Percentiles rank a stretch among this genome's conserved stretches.
These are phyloP conservation scores for Rhagium mordax DNA, from an alignment of 2,888 invertebrate species.

Conservation along the genomic window DNA sequence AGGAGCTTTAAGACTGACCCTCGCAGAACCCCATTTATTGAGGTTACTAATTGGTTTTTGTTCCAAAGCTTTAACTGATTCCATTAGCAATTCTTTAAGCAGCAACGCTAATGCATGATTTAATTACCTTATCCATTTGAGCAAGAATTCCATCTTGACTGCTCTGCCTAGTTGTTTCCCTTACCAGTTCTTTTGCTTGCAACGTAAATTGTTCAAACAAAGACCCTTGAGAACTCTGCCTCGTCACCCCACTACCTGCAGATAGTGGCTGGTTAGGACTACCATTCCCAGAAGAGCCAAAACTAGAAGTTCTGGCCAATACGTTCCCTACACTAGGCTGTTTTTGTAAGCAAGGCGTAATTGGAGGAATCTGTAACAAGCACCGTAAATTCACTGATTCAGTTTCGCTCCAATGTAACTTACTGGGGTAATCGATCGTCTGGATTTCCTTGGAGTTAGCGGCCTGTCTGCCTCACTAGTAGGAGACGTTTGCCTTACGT, in stretches of 20 bases:
- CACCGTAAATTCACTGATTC: neutral
- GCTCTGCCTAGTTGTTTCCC: slow-evolving; percentile 90
- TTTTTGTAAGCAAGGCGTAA: slow-evolving; percentile 73
- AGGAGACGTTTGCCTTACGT: slow-evolving; percentile 71
- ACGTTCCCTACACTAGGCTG: slow-evolving; percentile 77
- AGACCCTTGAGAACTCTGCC: slow-evolving; percentile 88
- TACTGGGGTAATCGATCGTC: slow-evolving; percentile 70
- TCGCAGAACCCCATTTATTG: too few species aligned
- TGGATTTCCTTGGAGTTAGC: slow-evolving; percentile 70
- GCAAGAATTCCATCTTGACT: slow-evolving; percentile 91
- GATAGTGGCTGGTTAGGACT: slow-evolving; percentile 66
- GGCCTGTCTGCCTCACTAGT: slow-evolving; percentile 75
- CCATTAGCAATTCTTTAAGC: too few species aligned
- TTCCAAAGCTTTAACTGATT: too few species aligned
- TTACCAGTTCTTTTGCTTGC: slow-evolving; percentile 90
- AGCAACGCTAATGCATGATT: too few species aligned
- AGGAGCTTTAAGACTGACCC: too few species aligned
- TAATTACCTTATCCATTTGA: slow-evolving; percentile 94
- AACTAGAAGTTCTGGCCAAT: slow-evolving; percentile 77
- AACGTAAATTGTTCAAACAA: slow-evolving; percentile 89
- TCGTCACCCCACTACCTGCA: slow-evolving; percentile 69
- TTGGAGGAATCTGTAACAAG: slow-evolving; percentile 70
- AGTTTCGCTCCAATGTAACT: slow-evolving; percentile 36
- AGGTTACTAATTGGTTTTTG: too few species aligned
- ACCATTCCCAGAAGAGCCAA: slow-evolving; percentile 71